Base-by-base conservation (phyloP, 2,888 invertebrate genomes). In the Fragum sueziense region DNA sequence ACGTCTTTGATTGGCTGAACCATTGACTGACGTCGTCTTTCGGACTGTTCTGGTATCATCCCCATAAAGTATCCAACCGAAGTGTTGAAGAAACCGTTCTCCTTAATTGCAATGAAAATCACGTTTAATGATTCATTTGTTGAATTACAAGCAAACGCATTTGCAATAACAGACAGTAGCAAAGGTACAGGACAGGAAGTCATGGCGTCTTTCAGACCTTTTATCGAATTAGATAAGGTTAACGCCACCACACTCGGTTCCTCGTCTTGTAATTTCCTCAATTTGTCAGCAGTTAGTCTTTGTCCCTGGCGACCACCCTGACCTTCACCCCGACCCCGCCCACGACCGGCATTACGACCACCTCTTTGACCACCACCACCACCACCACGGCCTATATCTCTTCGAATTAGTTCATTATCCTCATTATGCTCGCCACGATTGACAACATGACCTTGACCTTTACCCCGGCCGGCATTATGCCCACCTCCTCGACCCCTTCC, bases 81-180 rank as follows among this genome's bases (percentile, higher is more conserved):
- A 22, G 59, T 75, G 31, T 74, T 74, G 29, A 76, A 73, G 57
- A 83, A 83, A 0, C 61, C 59, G 1, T 65, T 54, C 20, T 80
- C 76, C 52, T 75, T 73, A 9, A 81, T 79, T 11, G 80, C 71
- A 71, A 75, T 71, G 74, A 69, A 57, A 33, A 76, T 25, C 20
- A 37, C 41, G 6, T 75, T 70, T 27, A 84, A 47, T 14, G 65
- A 61, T 37, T 67, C 62, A 11, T 81, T 79, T 7, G 54, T 62
- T 1, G 81, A 77, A 25, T 71, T 70, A 41, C 81, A 85, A 2
- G 54, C 62, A 52, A 78, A 75, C 1, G 85, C 86, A 68, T 73
- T 85, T 47, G 80, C 75, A 25, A 87, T 52, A 0, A 84, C 79
- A 33, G 17, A n/a, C n/a, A 61, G 17, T 52, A 65, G n/a, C 77